Base-by-base conservation (phyloP, 1,140 invertebrate species). In the Caenorhabditis briggsae region DNA sequence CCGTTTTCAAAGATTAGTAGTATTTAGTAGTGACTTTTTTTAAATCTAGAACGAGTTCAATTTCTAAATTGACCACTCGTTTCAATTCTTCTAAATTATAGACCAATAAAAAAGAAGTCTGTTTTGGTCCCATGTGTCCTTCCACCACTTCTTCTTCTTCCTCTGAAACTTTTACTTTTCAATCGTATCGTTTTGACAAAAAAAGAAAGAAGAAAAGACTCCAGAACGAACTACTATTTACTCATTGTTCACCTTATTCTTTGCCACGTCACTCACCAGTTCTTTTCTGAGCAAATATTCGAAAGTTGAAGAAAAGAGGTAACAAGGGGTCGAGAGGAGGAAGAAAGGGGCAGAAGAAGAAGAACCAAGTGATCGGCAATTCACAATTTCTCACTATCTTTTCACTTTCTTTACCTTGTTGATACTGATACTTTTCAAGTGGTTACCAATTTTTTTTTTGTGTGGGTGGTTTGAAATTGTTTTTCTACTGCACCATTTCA, bases 241-340 rank as follows among this genome's bases (percentile, higher is more conserved):
- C 64, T 16, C 64, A 70, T 70, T 70, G 33, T 64, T 64, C 59
- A n/a, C n/a, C n/a, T 58, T 58, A 18, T 20, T n/a, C n/a, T n/a
- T 58, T 46, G 64, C 64, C 64, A 70, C 64, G 64, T 70, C 64
- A 70, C 64, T 23, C 59, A 64, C 59, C 25, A 64, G 59, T 70
- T 46, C 64, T 58, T 20, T 14, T 64, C 6, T 33, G 59, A 64
- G 59, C 59, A 64, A 64, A 64, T 64, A 58, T n/a, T 16, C 14
- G 12, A 58, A 58, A 58, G 59, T 64, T 33, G 25, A 64, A 23
- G 16, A 59, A 59, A 59, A 46, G 64, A 46, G 23, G 64, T 11
- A 70, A 70, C 64, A 70, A 70, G 41, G 20, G 64, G 59, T 64
- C 59, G 59, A 33, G 50, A 16, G 50, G 50, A 53, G 16, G 50